Conservation (phyloP, 2,888 invertebrate species). For the Euplexia lucipara region DNA sequence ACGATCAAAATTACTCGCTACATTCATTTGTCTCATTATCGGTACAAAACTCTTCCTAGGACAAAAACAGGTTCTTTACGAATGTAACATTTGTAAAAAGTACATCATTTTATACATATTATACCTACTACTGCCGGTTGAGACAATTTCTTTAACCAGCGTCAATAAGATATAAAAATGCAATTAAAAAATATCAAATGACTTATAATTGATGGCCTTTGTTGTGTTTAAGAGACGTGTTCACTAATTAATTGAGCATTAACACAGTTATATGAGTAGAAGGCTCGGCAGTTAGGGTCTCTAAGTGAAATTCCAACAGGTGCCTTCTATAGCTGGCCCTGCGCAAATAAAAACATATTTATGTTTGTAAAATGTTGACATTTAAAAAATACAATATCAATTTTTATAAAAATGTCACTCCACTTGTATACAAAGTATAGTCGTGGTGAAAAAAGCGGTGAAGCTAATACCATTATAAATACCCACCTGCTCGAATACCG, state of each 20-base stretch:
- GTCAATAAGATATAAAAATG: constrained; percentile 52
- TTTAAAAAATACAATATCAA: constrained; percentile 57
- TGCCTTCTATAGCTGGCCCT: constrained; percentile 20
- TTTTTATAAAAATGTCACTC: constrained; percentile 60
- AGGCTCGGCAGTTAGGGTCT: constrained; percentile 50
- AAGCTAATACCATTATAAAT: constrained; percentile 41
- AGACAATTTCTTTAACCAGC: constrained; percentile 46
- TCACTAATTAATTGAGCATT: constrained; percentile 62
- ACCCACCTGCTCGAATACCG: constrained; percentile 47
- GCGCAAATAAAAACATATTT: constrained; percentile 49
- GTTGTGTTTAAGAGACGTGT: constrained; percentile 53
- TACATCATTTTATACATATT: constrained; percentile 26
- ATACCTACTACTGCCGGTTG: constrained; percentile 20
- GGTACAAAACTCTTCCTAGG: constrained; percentile 4
- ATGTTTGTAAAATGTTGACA: constrained; percentile 55
- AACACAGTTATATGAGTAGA: no score
- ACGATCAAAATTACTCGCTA: constrained; percentile 28
- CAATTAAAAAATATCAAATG: constrained; percentile 58
- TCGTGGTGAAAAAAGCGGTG: constrained; percentile 21
- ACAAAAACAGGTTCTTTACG: constrained; percentile 19
- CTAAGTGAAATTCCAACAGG: constrained; percentile 57
- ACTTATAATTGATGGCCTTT: constrained; percentile 59
- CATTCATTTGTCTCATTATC: constrained; percentile 7
- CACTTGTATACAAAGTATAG: constrained; percentile 43
- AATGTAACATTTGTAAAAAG: constrained; percentile 51